phyloP scores from a whole-genome alignment of 2,113 vertebrate species.

The Hemiprocne comata region DNA sequence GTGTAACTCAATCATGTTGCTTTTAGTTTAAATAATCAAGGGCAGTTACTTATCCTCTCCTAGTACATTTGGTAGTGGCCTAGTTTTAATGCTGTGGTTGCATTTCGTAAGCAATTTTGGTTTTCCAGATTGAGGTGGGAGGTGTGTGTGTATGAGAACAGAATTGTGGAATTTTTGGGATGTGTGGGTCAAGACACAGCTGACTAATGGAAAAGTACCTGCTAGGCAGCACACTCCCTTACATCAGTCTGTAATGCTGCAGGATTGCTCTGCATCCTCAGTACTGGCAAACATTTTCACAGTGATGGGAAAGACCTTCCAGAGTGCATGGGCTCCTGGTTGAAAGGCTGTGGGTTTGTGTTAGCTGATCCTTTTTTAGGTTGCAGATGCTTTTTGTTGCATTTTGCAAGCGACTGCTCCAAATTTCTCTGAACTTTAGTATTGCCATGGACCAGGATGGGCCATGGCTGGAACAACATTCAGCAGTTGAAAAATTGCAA shows the following conservation, averaged over 20 bases:
- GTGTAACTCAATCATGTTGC: neutral
- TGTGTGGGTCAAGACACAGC: neutral
- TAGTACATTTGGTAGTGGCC: neutral
- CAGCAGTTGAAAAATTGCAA: neutral
- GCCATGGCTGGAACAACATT: neutral
- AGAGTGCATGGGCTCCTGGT: neutral
- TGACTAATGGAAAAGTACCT: neutral
- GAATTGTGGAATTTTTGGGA: neutral
- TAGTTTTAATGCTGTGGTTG: neutral
- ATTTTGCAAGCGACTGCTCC: neutral
- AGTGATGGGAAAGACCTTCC: neutral
- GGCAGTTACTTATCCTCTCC: neutral
- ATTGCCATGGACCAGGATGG: neutral
- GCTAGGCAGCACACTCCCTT: rapidly evolving
- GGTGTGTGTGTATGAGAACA: neutral
- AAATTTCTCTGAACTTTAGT: neutral
- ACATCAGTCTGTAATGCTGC: neutral
- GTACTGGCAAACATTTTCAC: neutral
- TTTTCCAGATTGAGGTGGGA: neutral
- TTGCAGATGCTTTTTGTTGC: neutral
- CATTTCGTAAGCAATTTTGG: neutral
- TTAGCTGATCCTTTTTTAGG: neutral
- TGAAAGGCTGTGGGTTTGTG: neutral
- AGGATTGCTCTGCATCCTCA: neutral
- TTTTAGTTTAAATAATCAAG: slow-evolving; percentile 33